These are phyloP conservation scores for Tetraneura akinire DNA, from an alignment of 1,140 invertebrate genomes.

Conservation along the genomic window DNA sequence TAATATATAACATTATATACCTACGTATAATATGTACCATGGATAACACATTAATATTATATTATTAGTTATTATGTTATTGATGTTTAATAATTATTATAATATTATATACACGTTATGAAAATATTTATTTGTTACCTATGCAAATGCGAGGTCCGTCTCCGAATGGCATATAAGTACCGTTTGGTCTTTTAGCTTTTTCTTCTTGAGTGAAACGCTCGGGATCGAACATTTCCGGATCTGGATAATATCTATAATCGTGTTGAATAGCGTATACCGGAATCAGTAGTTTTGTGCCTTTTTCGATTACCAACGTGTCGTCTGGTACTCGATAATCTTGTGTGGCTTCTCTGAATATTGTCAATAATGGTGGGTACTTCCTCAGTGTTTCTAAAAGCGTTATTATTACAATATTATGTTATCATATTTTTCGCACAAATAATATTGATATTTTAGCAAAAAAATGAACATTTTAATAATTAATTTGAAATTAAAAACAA, in stretches of 20 bases:
- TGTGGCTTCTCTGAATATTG: slow-evolving; percentile 62
- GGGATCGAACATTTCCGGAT: slow-evolving; percentile 66
- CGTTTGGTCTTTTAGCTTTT: slow-evolving; percentile 57
- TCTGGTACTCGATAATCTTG: slow-evolving; percentile 62
- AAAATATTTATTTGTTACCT: slow-evolving; percentile 50
- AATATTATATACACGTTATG: background rate
- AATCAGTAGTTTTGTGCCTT: slow-evolving; percentile 62
- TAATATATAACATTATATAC: too few species aligned
- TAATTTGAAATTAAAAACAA: too few species aligned
- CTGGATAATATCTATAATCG: slow-evolving; percentile 61
- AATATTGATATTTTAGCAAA: too few species aligned
- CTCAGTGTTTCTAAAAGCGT: slow-evolving; percentile 63
- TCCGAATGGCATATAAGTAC: slow-evolving; percentile 63
- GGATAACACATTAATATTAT: too few species aligned
- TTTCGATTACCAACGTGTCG: slow-evolving; percentile 60
- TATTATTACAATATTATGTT: too few species aligned
- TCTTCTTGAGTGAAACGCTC: slow-evolving; percentile 63
- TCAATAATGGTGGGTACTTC: slow-evolving; percentile 63
- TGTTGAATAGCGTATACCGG: slow-evolving; percentile 58
- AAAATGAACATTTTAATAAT: too few species aligned
- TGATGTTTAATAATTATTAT: too few species aligned
- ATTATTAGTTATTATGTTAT: too few species aligned
- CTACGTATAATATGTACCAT: too few species aligned
- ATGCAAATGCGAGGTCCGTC: slow-evolving; percentile 62
- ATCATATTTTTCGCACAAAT: too few species aligned